A percentile compares a stretch with the other conserved stretches of the same genome.
Evolutionary conservation across 1,140 invertebrate species (phyloP).

Genomic region (Leptinotarsa defecta): DNA sequence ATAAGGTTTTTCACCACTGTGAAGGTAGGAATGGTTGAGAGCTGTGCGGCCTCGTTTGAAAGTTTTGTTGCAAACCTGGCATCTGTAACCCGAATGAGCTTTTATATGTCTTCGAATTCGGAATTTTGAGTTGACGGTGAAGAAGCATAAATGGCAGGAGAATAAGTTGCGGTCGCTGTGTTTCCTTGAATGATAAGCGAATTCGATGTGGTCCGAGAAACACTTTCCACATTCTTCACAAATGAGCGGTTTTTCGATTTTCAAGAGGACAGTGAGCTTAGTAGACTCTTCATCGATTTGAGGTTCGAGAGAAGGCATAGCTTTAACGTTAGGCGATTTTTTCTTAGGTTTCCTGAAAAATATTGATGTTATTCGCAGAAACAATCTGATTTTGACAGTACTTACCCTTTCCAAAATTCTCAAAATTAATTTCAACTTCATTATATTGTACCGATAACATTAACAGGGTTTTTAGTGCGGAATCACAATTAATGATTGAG

Average conservation of each 20-base stretch:
- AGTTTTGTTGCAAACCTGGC: slow-evolving; percentile 15
- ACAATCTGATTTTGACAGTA: not conserved
- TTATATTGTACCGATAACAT: not conserved
- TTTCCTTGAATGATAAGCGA: slow-evolving; percentile 21
- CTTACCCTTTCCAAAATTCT: not conserved
- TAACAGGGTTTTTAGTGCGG: not conserved
- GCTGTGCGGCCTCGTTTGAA: slow-evolving; percentile 9
- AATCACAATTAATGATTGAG: not conserved
- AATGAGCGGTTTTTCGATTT: slow-evolving; percentile 10
- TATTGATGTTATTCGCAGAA: not conserved
- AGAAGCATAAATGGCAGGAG: slow-evolving; percentile 22
- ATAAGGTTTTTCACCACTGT: slow-evolving; percentile 69
- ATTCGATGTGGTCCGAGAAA: not conserved
- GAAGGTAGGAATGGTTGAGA: slow-evolving; percentile 48
- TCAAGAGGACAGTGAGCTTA: slow-evolving; percentile 14
- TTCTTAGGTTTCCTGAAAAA: slow-evolving; percentile 9
- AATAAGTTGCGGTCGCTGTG: not conserved
- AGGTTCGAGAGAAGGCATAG: slow-evolving; percentile 1
- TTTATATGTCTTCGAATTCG: slow-evolving; percentile 21
- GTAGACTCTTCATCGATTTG: slow-evolving; percentile 16
- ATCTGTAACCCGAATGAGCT: slow-evolving; percentile 18
- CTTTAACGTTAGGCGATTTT: not conserved
- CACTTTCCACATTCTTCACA: not conserved
- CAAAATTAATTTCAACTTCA: too few relatives aligned
- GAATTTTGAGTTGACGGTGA: slow-evolving; percentile 3